These are phyloP conservation scores for Pelecanoides urinatrix DNA, from an alignment of 2,113 vertebrate species.

Conservation along the genomic window DNA sequence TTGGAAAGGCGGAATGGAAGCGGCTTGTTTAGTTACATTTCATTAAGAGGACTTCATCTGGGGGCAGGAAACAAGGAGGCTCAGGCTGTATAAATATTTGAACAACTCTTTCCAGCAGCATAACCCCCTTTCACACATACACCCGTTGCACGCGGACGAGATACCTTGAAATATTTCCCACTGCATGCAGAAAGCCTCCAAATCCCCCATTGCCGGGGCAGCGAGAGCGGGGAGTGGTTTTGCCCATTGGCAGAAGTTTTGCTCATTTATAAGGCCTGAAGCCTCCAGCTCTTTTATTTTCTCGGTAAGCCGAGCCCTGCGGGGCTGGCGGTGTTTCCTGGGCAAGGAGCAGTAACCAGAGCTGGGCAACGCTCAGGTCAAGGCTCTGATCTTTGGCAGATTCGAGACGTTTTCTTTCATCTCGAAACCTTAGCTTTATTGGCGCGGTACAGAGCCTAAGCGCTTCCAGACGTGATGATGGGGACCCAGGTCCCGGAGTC, in stretches of 20 bases:
- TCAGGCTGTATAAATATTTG: background rate
- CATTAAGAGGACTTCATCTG: background rate
- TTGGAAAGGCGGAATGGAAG: background rate
- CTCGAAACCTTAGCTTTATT: background rate
- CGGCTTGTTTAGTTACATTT: background rate
- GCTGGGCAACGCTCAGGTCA: background rate
- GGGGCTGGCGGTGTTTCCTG: background rate
- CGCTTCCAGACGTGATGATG: background rate
- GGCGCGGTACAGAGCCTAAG: background rate
- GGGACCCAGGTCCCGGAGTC: background rate
- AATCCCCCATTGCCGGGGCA: background rate
- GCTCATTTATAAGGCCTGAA: background rate
- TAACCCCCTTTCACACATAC: background rate
- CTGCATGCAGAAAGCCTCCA: rapidly evolving
- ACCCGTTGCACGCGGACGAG: rapidly evolving
- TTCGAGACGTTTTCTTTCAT: background rate
- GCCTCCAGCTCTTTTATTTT: background rate
- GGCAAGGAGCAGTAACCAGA: background rate
- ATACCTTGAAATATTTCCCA: background rate
- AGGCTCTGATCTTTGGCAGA: background rate
- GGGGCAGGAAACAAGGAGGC: background rate
- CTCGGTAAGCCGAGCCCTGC: background rate
- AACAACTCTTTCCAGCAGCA: background rate
- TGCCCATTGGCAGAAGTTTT: background rate
- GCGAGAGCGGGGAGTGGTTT: rapidly evolving